phyloP scores from a whole-genome alignment of 2,113 vertebrate genomes.

The Synodontis membranacea region DNA sequence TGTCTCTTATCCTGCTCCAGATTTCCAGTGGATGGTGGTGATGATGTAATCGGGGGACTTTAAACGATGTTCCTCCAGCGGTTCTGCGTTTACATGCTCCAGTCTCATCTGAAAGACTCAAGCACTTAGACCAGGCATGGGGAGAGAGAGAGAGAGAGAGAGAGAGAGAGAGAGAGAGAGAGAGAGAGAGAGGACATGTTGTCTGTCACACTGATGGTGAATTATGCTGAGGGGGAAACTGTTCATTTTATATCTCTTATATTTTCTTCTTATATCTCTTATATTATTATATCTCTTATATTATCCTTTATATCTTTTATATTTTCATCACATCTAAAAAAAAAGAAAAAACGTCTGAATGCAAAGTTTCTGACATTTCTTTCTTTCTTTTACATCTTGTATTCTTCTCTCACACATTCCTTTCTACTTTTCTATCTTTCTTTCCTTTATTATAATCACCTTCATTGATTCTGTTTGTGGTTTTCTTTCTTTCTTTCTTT shows the following conservation, averaged over 20 bases:
- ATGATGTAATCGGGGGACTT: conserved; percentile 61
- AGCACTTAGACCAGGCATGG: not conserved
- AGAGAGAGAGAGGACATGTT: not conserved
- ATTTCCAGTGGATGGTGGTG: conserved; percentile 56
- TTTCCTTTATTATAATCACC: not conserved
- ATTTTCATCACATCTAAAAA: not conserved
- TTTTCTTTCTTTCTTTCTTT: not conserved
- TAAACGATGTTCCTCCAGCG: conserved; percentile 58
- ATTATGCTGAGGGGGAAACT: conserved; percentile 9
- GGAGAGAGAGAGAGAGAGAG: conserved; percentile 4
- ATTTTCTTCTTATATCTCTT: no score
- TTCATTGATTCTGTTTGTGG: not conserved
- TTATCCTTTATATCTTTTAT: no score
- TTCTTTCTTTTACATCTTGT: not conserved
- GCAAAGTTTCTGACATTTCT: not conserved
- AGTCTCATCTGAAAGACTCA: conserved; percentile 44
- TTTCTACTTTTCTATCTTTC: not conserved
- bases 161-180: not conserved
- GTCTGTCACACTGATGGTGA: conserved; percentile 12
- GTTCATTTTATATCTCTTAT: not conserved
- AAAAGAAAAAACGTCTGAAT: not conserved
- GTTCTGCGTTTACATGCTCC: conserved; percentile 58
- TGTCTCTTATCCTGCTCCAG: not conserved
- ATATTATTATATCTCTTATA: no score
- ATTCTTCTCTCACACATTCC: not conserved